Base-by-base conservation (phyloP, 2,797 vertebrate genomes). In the Microctenopoma steveboyesi region DNA sequence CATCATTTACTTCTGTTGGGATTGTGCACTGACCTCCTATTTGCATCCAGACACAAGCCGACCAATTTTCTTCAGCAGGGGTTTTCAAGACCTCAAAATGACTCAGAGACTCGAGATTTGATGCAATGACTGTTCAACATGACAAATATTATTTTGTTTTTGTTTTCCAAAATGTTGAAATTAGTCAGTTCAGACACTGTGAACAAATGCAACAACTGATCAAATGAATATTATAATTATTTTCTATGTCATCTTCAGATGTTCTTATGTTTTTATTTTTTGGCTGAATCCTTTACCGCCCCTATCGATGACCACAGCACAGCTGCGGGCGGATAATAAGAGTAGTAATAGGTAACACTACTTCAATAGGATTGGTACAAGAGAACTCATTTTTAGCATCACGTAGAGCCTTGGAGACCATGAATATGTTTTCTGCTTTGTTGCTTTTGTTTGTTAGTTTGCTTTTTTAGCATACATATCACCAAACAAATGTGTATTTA, bases 391-490 rank as follows among this genome's bases (percentile, higher is more conserved):
- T 18, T 18, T 18, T 18, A 18, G 18, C 18, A 18, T 18, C 18
- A 18, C 18, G 18, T 18, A 18, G 18, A 28, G 28, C 5, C 5
- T 28, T 28, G 28, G 28, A 28, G 28, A 28, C 28, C 28, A 3
- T 28, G 28, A 28, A 28, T 3, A 28, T 28, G 28, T 28, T 3
- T 28, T 28, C 5, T 28, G 28, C 28, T 28, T 28, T 28, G 28
- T 18, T 18, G 18, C 18, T 18, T 18, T 18, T 18, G 18, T 18
- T 18, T 18, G 18, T 18, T 18, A 18, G 18, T 18, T 18, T 18
- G 18, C 18, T 18, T 18, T 18, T 18, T 18, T 59, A 57, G 22
- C 11, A 35, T 28, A 57, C 64, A 43, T 40, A 74, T 54, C 55
- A 35, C 54, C 12, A 40, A 51, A 51, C 56, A 30, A 40, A 49